These are phyloP conservation scores for Ypsolopha scabrella DNA, from an alignment of 2,888 invertebrate species.

Conservation along the genomic window DNA sequence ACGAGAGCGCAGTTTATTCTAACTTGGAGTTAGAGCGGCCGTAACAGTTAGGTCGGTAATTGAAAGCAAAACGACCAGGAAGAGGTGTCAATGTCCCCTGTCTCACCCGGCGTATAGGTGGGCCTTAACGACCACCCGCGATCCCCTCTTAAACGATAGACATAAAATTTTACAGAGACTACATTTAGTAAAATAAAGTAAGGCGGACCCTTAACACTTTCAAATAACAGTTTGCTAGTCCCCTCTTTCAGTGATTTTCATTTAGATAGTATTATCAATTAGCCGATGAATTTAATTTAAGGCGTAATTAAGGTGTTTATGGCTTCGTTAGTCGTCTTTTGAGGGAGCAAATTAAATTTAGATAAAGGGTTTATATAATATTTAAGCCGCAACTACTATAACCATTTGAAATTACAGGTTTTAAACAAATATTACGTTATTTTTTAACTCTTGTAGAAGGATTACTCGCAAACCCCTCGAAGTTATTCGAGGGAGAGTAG, in stretches of 20 bases:
- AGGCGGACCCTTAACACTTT: conserved; percentile 18
- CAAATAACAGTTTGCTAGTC: conserved; percentile 19
- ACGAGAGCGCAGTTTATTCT: conserved; percentile 10
- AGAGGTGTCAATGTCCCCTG: conserved; percentile 14
- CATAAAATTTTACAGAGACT: conserved; percentile 57
- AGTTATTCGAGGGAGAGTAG: too few species aligned
- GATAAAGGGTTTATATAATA: too few species aligned
- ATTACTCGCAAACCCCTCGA: too few species aligned
- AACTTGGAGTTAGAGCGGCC: conserved; percentile 23
- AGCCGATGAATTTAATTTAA: too few species aligned
- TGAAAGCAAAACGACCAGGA: conserved; percentile 41
- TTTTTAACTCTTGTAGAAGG: too few species aligned
- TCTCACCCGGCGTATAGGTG: conserved; percentile 24
- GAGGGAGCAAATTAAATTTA: too few species aligned
- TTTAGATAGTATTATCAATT: conserved; percentile 11
- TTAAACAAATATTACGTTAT: too few species aligned
- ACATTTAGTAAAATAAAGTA: conserved; percentile 54
- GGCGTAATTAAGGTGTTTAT: too few species aligned
- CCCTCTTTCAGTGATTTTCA: conserved; percentile 2
- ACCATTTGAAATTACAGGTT: too few species aligned
- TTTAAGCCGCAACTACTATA: too few species aligned
- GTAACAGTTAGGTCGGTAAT: conserved; percentile 40
- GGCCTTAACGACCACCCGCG: conserved; percentile 35
- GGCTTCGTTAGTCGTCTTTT: too few species aligned
- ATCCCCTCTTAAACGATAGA: conserved; percentile 35